Evolutionary conservation across 2,797 vertebrate genomes (phyloP).

Genomic region (Pangasius sanitwongsei): DNA sequence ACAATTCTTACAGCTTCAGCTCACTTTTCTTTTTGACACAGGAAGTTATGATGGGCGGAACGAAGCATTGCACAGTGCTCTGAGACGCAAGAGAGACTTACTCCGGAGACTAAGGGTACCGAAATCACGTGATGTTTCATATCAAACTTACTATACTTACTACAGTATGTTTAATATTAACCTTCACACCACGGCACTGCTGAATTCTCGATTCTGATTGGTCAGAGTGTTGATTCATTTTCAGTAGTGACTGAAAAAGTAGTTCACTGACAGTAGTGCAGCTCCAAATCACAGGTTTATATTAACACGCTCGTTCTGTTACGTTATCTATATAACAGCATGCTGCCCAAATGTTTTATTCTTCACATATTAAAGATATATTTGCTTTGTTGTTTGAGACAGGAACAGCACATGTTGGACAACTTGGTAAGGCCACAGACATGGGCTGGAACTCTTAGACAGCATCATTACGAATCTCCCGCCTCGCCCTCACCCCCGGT

Average conservation of each 20-base stretch:
- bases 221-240: neutral
- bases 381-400: conserved; percentile 28
- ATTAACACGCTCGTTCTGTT: neutral
- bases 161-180: neutral
- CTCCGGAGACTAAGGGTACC: conserved; percentile 81
- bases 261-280: too few relatives aligned
- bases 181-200: neutral
- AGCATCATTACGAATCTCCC: conserved; percentile 48
- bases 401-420: conserved; percentile 84
- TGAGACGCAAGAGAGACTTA: conserved; percentile 77
- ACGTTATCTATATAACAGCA: neutral
- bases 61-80: conserved; percentile 72
- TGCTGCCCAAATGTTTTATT: neutral
- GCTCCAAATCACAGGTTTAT: neutral
- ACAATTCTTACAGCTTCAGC: neutral
- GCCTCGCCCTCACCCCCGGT: conserved; percentile 22
- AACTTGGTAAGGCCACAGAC: conserved; percentile 67
- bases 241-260: too few relatives aligned
- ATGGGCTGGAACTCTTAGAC: conserved; percentile 62
- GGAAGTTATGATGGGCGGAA: conserved; percentile 69
- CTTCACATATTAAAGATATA: neutral
- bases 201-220: neutral
- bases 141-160: neutral
- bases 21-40: conserved; percentile 51
- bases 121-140: neutral